Conservation (phyloP, 2,113 vertebrate species). For the Pavo muticus region DNA sequence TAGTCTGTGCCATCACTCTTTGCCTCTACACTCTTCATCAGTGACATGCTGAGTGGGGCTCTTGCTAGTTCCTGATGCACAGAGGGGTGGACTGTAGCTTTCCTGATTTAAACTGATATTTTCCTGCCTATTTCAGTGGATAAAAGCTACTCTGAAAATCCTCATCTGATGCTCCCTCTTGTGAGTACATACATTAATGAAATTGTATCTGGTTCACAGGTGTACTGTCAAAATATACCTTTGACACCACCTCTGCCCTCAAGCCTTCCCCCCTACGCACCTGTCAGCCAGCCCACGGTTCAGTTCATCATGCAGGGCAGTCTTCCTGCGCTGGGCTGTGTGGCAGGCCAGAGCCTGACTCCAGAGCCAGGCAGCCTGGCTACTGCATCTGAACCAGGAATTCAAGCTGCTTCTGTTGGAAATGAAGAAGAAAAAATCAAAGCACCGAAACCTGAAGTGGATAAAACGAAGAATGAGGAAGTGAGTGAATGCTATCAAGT, state of each 20-base stretch:
- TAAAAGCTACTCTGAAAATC: background rate
- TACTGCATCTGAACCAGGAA: constrained; percentile 64
- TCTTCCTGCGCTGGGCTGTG: constrained; percentile 60
- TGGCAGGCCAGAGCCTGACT: constrained; percentile 59
- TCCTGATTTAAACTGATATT: background rate
- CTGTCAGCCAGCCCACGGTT: constrained; percentile 73
- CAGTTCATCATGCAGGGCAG: constrained; percentile 79
- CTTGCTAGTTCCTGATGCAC: background rate
- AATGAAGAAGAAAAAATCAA: constrained; percentile 37
- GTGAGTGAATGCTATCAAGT: constrained; percentile 58
- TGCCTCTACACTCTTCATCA: background rate
- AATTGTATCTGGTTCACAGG: constrained; percentile 34
- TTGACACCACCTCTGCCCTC: constrained; percentile 60
- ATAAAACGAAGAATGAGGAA: constrained; percentile 81
- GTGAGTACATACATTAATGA: background rate
- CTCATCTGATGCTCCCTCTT: background rate
- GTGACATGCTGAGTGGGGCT: background rate
- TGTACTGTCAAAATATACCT: constrained; percentile 68
- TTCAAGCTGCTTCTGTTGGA: constrained; percentile 50
- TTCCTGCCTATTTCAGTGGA: background rate
- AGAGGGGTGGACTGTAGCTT: background rate
- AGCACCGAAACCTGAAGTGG: constrained; percentile 40
- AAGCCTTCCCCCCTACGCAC: constrained; percentile 56
- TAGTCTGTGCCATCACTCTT: background rate
- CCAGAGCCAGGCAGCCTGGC: constrained; percentile 53